A percentile compares a stretch with the other conserved stretches of the same genome.
Conservation (phyloP, 2,797 vertebrate genomes). For the Cossypha polioptera region DNA sequence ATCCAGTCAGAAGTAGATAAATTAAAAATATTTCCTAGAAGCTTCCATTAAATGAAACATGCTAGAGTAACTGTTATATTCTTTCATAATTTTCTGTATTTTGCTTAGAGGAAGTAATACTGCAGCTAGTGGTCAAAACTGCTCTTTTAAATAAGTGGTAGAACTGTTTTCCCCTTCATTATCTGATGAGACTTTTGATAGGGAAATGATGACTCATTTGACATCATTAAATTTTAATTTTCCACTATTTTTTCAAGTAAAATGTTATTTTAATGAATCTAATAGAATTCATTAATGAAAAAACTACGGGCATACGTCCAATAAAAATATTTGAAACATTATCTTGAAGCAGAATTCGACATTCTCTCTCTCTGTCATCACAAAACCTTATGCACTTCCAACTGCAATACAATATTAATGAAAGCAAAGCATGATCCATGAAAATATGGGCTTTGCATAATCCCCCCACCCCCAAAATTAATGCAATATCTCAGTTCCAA, state of each 20-base stretch:
- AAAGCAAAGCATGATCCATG: background rate
- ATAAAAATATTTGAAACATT: background rate
- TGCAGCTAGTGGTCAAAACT: background rate
- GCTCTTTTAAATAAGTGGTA: background rate
- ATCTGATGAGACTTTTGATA: background rate
- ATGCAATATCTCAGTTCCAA: background rate
- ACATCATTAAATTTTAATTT: background rate
- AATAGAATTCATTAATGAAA: background rate
- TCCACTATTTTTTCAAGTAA: background rate
- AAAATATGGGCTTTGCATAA: background rate
- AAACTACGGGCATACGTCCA: background rate
- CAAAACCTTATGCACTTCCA: background rate
- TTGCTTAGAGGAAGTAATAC: background rate
- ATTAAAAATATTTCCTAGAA: background rate
- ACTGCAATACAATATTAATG: background rate
- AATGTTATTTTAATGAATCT: constrained; percentile 21
- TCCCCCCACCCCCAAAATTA: background rate
- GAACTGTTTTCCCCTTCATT: background rate
- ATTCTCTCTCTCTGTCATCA: background rate
- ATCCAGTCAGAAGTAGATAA: background rate
- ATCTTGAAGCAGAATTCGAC: background rate
- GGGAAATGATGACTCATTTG: constrained; percentile 1
- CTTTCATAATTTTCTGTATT: background rate
- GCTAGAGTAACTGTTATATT: background rate
- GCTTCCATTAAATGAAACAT: background rate